These are phyloP conservation scores for Idaea dimidiata DNA, from an alignment of 2,888 invertebrate species.

Conservation along the genomic window DNA sequence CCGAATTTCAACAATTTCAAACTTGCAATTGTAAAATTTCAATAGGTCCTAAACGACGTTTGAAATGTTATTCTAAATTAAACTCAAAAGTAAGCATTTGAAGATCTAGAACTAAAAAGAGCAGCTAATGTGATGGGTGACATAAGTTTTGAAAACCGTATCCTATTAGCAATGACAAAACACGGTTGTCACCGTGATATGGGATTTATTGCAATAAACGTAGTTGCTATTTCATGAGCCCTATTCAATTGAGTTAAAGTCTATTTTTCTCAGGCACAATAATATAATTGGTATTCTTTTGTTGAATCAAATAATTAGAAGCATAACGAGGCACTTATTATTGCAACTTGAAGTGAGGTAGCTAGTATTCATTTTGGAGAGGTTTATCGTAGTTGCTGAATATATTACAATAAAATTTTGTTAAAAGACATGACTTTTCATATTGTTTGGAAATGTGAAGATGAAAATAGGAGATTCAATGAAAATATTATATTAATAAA, in stretches of 20 bases:
- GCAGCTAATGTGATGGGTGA: constrained; percentile 33
- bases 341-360: constrained; percentile 19
- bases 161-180: constrained; percentile 71
- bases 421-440: neutral
- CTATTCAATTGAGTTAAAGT: constrained; percentile 8
- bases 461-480: no score
- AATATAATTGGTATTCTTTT: constrained; percentile 22
- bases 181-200: constrained; percentile 71
- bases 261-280: constrained; percentile 9
- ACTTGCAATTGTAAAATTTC: neutral
- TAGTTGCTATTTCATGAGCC: constrained; percentile 1
- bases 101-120: constrained; percentile 24
- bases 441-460: neutral
- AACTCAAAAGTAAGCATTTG: constrained; percentile 3
- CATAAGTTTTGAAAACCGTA: constrained; percentile 62
- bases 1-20: neutral
- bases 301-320: constrained; percentile 59
- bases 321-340: constrained; percentile 53
- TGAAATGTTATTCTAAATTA: constrained; percentile 20
- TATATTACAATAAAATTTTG: neutral
- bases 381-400: neutral
- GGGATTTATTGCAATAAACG: constrained; percentile 54
- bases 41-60: constrained; percentile 6
- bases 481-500: no score
- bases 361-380: neutral